A percentile compares a stretch with the other conserved stretches of the same genome.
phyloP scores from a whole-genome alignment of 2,797 vertebrate species.

The Echiichthys vipera region DNA sequence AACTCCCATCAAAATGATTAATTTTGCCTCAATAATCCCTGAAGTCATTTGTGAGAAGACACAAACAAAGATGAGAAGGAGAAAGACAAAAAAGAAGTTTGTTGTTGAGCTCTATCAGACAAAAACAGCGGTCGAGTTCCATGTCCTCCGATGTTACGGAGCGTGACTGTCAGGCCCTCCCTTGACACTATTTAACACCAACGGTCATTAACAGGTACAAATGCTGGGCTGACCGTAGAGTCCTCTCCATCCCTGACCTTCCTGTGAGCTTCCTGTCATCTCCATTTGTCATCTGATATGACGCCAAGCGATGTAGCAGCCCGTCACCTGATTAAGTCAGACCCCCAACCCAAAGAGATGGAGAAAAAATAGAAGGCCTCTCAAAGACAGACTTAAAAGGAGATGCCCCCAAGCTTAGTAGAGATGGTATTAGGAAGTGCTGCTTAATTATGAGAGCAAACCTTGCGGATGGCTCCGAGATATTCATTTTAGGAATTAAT shows the following conservation, averaged over 20 bases:
- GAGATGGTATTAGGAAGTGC: slow-evolving; percentile 75
- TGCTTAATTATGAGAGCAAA: slow-evolving; percentile 82
- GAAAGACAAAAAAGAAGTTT: background rate
- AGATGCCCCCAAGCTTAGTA: slow-evolving; percentile 62
- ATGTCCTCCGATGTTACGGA: slow-evolving; percentile 48
- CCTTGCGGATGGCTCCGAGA: slow-evolving; percentile 76
- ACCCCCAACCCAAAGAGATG: slow-evolving; percentile 7
- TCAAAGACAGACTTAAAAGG: slow-evolving; percentile 66
- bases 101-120: background rate
- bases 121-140: slow-evolving; percentile 16
- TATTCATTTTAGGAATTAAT: slow-evolving; percentile 84
- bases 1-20: slow-evolving; percentile 60
- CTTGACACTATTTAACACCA: slow-evolving; percentile 59
- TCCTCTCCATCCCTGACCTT: slow-evolving; percentile 52
- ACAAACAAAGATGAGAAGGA: slow-evolving; percentile 6
- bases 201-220: slow-evolving; percentile 73
- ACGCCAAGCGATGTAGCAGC: slow-evolving; percentile 57
- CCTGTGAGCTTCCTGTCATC: slow-evolving; percentile 47
- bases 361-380: slow-evolving; percentile 17
- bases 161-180: slow-evolving; percentile 48
- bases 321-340: slow-evolving; percentile 62
- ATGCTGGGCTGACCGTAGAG: slow-evolving; percentile 39
- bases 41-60: slow-evolving; percentile 28
- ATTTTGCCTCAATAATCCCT: slow-evolving; percentile 47
- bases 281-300: slow-evolving; percentile 47